Percentiles rank a stretch among this genome's conserved stretches.
phyloP scores from a whole-genome alignment of 64 coral and sea anemone species.

The Dendrophyllia cribrosa region DNA sequence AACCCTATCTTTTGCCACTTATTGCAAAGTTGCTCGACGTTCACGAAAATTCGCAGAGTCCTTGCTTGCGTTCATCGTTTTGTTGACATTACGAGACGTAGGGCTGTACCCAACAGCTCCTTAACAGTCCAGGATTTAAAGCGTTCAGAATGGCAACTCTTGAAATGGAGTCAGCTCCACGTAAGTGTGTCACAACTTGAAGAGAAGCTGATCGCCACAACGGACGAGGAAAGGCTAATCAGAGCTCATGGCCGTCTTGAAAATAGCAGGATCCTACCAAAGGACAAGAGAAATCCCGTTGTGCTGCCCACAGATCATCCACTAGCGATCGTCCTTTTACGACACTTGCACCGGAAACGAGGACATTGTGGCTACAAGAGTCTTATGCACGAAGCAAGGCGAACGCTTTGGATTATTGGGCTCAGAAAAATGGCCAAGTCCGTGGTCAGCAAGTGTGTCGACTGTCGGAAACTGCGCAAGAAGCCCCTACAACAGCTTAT shows the following conservation, averaged over 20 bases:
- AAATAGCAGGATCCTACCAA: not conserved
- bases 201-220: constrained; percentile 32
- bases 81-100: not conserved
- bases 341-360: constrained; percentile 16
- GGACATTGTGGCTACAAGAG: constrained; percentile 52
- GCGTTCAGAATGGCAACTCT: not conserved
- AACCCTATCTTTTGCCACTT: constrained; percentile 10
- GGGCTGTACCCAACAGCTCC: not conserved
- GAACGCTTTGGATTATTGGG: not conserved
- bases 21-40: constrained; percentile 8
- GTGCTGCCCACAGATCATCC: constrained; percentile 16
- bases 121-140: constrained; percentile 31
- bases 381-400: constrained; percentile 6
- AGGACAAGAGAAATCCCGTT: constrained; percentile 43
- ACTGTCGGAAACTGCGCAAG: constrained; percentile 55
- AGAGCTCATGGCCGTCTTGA: constrained; percentile 54
- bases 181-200: not conserved
- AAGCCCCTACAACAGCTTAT: constrained; percentile 69
- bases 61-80: constrained; percentile 13
- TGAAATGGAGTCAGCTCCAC: constrained; percentile 25
- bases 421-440: constrained; percentile 13
- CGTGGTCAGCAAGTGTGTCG: constrained; percentile 42
- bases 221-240: constrained; percentile 30
- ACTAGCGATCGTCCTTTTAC: constrained; percentile 3
- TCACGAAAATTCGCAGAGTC: constrained; percentile 42